Evolutionary conservation across 2,888 invertebrate species (phyloP).

Genomic region (Callyntrura guangdongensis): DNA sequence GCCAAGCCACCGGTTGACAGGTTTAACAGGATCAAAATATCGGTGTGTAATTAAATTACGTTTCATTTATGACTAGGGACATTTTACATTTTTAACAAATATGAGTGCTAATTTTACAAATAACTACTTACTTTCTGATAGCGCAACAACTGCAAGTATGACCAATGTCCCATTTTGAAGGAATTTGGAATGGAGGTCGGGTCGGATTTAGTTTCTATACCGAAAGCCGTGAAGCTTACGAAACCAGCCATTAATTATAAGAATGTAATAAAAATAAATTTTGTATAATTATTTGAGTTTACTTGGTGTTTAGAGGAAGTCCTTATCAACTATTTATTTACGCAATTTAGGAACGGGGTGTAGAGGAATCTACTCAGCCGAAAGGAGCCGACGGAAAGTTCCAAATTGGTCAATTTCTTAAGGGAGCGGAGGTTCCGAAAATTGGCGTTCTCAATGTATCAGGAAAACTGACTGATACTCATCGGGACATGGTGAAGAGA

Average conservation of each 20-base stretch:
- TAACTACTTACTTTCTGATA: background rate
- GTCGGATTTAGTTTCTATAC: constrained; percentile 88
- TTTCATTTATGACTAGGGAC: background rate
- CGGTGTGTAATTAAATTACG: constrained; percentile 85
- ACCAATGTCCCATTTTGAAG: constrained; percentile 86
- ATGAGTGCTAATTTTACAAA: background rate
- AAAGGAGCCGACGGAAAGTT: constrained; percentile 47
- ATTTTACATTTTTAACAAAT: background rate
- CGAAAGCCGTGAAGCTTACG: constrained; percentile 86
- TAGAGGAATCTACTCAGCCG: background rate
- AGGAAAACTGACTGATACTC: background rate
- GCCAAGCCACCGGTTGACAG: constrained; percentile 88
- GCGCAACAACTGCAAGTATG: constrained; percentile 62
- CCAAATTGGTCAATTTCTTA: constrained; percentile 38
- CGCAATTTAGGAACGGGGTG: background rate
- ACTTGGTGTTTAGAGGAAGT: background rate
- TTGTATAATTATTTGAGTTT: background rate
- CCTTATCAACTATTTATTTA: background rate
- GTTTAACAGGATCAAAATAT: constrained; percentile 88
- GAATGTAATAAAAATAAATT: constrained; percentile 86
- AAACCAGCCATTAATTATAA: constrained; percentile 87
- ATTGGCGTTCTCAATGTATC: constrained; percentile 30
- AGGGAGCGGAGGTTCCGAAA: background rate
- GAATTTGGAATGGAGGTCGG: constrained; percentile 88
- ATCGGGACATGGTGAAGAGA: background rate